Conservation (phyloP, 2,113 vertebrate species). For the Myiozetetes cayanensis region DNA sequence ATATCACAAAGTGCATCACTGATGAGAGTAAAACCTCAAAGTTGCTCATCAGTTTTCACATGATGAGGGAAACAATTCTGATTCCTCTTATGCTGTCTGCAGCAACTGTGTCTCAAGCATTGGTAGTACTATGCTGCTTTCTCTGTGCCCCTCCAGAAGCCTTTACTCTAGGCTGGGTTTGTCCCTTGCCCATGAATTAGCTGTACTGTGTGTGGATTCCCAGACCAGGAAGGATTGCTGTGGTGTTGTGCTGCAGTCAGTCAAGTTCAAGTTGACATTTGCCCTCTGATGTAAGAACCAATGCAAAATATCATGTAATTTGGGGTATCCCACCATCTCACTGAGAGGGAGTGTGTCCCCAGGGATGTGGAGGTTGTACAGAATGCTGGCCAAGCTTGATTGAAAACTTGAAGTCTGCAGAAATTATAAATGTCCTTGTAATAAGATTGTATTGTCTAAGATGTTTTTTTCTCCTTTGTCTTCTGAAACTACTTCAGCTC, state of each 20-base stretch:
- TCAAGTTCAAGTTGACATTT: not conserved
- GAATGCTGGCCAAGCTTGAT: not conserved
- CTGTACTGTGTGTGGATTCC: not conserved
- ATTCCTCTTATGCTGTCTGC: not conserved
- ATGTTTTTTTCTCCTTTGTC: not conserved
- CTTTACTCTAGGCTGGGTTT: not conserved
- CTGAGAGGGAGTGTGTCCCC: not conserved
- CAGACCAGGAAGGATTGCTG: not conserved
- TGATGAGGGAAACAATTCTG: not conserved
- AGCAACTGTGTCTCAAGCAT: not conserved
- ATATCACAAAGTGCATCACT: not conserved
- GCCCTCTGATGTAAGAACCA: not conserved
- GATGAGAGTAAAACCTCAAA: not conserved
- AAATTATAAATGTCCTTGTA: not conserved
- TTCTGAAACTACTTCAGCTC: not conserved
- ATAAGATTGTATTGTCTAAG: not conserved
- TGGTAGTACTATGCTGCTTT: accelerated
- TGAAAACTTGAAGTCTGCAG: not conserved
- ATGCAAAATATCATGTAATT: not conserved
- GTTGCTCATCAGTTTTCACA: not conserved
- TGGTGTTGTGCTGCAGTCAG: not conserved
- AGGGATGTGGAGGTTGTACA: not conserved
- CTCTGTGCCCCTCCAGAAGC: not conserved
- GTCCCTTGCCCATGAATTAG: not conserved
- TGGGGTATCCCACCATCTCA: not conserved